Percentiles rank a stretch among this genome's conserved stretches.
Evolutionary conservation across 2,797 vertebrate genomes (phyloP).

Genomic region (Eurystomus glaucurus): DNA sequence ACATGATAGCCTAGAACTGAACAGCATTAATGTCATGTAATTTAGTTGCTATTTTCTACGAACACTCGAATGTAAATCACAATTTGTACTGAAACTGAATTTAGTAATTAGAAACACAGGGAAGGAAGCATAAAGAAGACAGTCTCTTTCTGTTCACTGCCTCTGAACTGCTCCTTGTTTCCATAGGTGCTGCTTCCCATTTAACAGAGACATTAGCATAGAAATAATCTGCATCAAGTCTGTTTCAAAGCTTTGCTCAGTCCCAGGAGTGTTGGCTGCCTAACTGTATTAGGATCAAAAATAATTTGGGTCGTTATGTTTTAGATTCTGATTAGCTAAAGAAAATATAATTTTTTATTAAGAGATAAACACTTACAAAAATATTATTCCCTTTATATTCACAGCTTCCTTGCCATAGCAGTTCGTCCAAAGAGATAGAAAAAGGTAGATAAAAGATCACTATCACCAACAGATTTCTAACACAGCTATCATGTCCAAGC

Average conservation of each 20-base stretch:
- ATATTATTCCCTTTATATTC: background rate
- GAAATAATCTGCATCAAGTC: conserved; percentile 40
- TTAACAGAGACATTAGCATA: conserved; percentile 67
- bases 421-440: background rate
- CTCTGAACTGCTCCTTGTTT: conserved; percentile 39
- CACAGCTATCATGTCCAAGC: conserved; percentile 43
- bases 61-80: background rate
- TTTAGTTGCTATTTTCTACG: background rate
- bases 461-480: conserved; percentile 34
- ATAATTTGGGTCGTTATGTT: conserved; percentile 23
- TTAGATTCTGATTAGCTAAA: background rate
- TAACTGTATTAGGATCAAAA: conserved; percentile 26
- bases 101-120: background rate
- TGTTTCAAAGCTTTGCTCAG: conserved; percentile 23
- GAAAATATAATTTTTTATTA: conserved; percentile 24
- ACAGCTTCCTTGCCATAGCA: background rate
- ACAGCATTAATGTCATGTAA: background rate
- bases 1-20: background rate
- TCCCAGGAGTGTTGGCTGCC: conserved; percentile 39
- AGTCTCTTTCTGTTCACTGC: background rate
- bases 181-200: conserved; percentile 55
- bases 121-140: conserved; percentile 13
- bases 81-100: conserved; percentile 11
- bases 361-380: conserved; percentile 30
- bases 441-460: conserved; percentile 38